phyloP scores from a whole-genome alignment of 2,888 invertebrate species.

The Chrysotoxum bicinctum region DNA sequence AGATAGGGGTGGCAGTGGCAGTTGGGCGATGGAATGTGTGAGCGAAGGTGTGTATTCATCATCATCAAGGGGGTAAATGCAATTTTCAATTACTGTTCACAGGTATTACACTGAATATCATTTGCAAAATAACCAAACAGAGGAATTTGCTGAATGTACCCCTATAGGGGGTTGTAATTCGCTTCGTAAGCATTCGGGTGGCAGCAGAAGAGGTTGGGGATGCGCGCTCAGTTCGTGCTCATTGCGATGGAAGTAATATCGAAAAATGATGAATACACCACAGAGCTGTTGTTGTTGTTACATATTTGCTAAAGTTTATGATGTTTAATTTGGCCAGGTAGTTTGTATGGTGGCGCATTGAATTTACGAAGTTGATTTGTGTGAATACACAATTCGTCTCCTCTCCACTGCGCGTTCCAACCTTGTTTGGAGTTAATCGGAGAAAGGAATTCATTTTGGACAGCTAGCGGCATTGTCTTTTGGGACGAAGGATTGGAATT shows the following conservation, averaged over 20 bases:
- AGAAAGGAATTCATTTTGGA: slow-evolving; percentile 35
- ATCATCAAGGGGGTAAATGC: slow-evolving; percentile 14
- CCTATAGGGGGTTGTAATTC: slow-evolving; percentile 15
- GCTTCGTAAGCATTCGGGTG: neutral
- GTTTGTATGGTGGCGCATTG: neutral
- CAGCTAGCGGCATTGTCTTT: slow-evolving; percentile 19
- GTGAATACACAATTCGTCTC: slow-evolving; percentile 14
- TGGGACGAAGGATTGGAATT: slow-evolving; percentile 30
- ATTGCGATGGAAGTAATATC: slow-evolving; percentile 20
- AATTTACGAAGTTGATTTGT: slow-evolving; percentile 26
- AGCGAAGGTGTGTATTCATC: neutral
- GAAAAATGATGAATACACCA: slow-evolving; percentile 29
- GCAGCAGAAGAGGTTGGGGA: neutral
- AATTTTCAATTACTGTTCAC: slow-evolving; percentile 48
- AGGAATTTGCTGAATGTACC: slow-evolving; percentile 22
- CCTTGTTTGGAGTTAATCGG: neutral
- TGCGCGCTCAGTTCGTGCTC: neutral
- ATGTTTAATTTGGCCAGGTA: slow-evolving; percentile 3
- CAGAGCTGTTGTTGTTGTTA: neutral
- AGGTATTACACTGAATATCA: slow-evolving; percentile 26
- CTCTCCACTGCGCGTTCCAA: neutral
- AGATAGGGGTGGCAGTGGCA: neutral
- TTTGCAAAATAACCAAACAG: slow-evolving; percentile 24
- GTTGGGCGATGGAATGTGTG: neutral
- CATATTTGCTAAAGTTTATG: neutral